Evolutionary conservation across 2,113 vertebrate species (phyloP), one percentile per base, ranked within the genome.

Genomic region (Malurus elegans): DNA sequence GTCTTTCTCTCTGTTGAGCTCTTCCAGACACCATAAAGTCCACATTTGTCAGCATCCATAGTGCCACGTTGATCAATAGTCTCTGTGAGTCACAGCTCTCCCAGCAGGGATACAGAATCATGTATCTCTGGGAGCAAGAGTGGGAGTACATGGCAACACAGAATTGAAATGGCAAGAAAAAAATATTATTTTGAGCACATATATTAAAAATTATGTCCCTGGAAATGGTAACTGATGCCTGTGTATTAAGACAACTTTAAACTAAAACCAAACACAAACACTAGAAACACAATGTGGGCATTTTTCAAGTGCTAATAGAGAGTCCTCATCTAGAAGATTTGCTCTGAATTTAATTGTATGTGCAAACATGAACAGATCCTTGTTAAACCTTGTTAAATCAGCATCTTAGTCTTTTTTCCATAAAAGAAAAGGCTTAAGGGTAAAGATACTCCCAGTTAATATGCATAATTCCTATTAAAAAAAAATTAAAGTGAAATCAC

Each of bases 101-200:
- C 58, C 9, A 7, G 18, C 47, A 58, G 47, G 5, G 28, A 19
- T 74, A 19, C 14, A 14, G 51, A 48, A 61, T 61, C 32, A 20
- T 56, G 21, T 23, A 28, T 72, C 26, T 53, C 29, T 36, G 16
- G 14, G 15, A 51, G 6, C 0, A 0, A 36, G 7, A 2, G 11
- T 14, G 10, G 19, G 25, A n/a, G 31, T 10, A 67, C 26, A 29
- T 75, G 40, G 26, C 32, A n/a, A 7, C 32, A 34, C 3, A 64
- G 57, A 75, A 76, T 36, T 48, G 42, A 92, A 95, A 80, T 76
- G 56, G 21, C 50, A 84, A 79, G 31, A 31, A 80, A 92, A 86
- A 81, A 54, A 58, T 36, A 58, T 40, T 67, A 51, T 54, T 79
- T 92, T 74, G 61, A 79, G 29, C 18, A 54, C 32, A n/a, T 31